phyloP scores from a whole-genome alignment of 2,113 vertebrate species.

The Nerophis lumbriciformis region DNA sequence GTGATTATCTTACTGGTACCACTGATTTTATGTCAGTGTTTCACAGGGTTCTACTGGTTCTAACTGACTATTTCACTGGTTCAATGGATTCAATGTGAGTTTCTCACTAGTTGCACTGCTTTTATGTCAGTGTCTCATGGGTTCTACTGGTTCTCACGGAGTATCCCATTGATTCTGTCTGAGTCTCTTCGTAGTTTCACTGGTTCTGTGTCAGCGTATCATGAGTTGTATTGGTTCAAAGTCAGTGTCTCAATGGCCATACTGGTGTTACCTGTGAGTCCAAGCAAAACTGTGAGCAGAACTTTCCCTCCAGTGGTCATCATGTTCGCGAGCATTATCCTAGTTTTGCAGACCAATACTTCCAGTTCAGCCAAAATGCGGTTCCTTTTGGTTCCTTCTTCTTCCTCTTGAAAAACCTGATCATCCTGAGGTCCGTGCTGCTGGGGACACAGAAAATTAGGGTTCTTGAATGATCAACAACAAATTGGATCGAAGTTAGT shows the following conservation, averaged over 20 bases:
- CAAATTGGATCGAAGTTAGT: slow-evolving; percentile 27
- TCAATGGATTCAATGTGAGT: background rate
- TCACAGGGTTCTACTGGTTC: background rate
- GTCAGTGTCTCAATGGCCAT: background rate
- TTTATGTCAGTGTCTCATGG: background rate
- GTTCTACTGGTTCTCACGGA: background rate
- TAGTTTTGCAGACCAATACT: slow-evolving; percentile 75
- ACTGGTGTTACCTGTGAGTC: slow-evolving; percentile 56
- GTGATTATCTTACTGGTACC: background rate
- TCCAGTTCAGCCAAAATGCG: slow-evolving; percentile 80
- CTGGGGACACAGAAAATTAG: slow-evolving; percentile 50
- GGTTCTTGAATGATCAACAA: slow-evolving; percentile 74
- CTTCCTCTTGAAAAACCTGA: slow-evolving; percentile 42
- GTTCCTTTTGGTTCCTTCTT: slow-evolving; percentile 67
- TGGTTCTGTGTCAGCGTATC: background rate
- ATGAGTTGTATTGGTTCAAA: too few species aligned
- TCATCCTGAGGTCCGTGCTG: slow-evolving; percentile 44
- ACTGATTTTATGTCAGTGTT: background rate
- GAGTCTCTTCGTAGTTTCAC: background rate
- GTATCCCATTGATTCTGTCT: background rate
- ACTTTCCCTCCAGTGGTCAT: slow-evolving; percentile 86
- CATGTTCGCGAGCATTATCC: slow-evolving; percentile 83
- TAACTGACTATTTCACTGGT: background rate
- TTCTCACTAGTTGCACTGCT: background rate
- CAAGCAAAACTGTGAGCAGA: slow-evolving; percentile 85